Evolutionary conservation across 2,113 vertebrate genomes (phyloP).

Genomic region (cattle (Bos taurus)): ARS-UCD2.0 NC_037354.1:3727001-3727500

Average conservation of each 20-base stretch:
- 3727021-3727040: not conserved
- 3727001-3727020: not conserved
- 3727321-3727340: not conserved
- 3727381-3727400: not conserved
- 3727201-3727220: not conserved
- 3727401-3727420: not conserved
- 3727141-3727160: not conserved
- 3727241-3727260: not conserved
- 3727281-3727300: not conserved
- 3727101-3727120: not conserved
- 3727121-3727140: accelerated
- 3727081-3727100: not conserved
- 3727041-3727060: not conserved
- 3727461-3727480: not conserved
- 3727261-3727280: not conserved
- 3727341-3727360: not conserved
- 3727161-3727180: not conserved
- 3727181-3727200: not conserved
- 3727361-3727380: accelerated
- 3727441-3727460: not conserved
- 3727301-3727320: not conserved
- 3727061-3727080: not conserved
- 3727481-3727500: not conserved
- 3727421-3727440: accelerated
- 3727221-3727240: not conserved